A percentile compares a stretch with the other conserved stretches of the same genome.
These are phyloP conservation scores for Podotricha telesiphe DNA, from an alignment of 2,888 invertebrate genomes.

Conservation along the genomic window DNA sequence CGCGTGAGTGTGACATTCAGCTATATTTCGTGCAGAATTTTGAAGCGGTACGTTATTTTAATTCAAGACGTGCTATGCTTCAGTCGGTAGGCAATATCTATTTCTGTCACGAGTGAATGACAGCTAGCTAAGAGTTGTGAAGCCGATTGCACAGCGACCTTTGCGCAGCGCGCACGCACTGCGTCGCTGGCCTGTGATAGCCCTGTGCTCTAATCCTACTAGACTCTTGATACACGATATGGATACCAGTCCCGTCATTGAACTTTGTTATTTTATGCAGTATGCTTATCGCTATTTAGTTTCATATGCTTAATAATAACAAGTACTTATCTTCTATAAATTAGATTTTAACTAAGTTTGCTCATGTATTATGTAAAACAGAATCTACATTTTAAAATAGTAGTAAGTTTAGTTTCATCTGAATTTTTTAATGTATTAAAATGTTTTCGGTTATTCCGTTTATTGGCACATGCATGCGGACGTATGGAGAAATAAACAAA, in stretches of 20 bases:
- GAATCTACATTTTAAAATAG: not conserved
- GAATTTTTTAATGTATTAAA: slow-evolving; percentile 43
- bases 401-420: not conserved
- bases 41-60: slow-evolving; percentile 32
- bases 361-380: not conserved
- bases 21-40: slow-evolving; percentile 30
- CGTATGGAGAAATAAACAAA: slow-evolving; percentile 74
- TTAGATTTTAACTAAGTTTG: not conserved
- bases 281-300: slow-evolving; percentile 40
- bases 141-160: slow-evolving; percentile 60
- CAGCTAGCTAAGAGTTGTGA: slow-evolving; percentile 51
- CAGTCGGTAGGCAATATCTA: slow-evolving; percentile 39
- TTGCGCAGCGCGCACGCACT: slow-evolving; percentile 58
- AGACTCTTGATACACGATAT: slow-evolving; percentile 54
- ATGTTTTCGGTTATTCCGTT: slow-evolving; percentile 63
- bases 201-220: slow-evolving; percentile 64
- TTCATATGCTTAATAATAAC: slow-evolving; percentile 32
- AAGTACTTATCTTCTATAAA: slow-evolving; percentile 27
- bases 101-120: slow-evolving; percentile 51
- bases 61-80: slow-evolving; percentile 35
- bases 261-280: slow-evolving; percentile 49
- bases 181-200: slow-evolving; percentile 61
- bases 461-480: slow-evolving; percentile 78
- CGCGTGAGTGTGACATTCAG: slow-evolving; percentile 35
- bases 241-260: slow-evolving; percentile 54